phyloP scores from a whole-genome alignment of 2,888 invertebrate species.

The Perizoma affinitatum region DNA sequence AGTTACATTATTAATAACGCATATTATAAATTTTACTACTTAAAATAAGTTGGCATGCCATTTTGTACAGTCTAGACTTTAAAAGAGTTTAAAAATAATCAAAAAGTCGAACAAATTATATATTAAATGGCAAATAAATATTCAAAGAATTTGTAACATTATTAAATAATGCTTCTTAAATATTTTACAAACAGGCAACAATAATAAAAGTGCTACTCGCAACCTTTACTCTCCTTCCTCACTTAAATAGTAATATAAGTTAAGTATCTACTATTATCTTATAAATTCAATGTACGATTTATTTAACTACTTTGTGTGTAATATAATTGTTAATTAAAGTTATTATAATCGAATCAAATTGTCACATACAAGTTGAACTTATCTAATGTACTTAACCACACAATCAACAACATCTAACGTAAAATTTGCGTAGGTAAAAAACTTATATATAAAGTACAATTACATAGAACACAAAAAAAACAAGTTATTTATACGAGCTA shows the following conservation, averaged over 20 bases:
- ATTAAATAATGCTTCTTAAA: conserved; percentile 20
- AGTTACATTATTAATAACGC: neutral
- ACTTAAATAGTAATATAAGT: conserved; percentile 22
- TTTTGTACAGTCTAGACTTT: conserved; percentile 7
- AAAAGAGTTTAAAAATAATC: conserved; percentile 3
- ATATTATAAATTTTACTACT: conserved; percentile 20
- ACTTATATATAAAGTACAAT: neutral
- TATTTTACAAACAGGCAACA: conserved; percentile 23
- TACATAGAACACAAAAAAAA: too few species aligned
- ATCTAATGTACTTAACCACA: conserved; percentile 7
- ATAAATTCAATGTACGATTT: conserved; percentile 39
- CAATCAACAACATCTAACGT: conserved; percentile 5
- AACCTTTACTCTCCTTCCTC: conserved; percentile 42
- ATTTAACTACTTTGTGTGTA: conserved; percentile 28
- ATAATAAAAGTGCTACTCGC: conserved; percentile 61
- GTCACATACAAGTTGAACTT: conserved; percentile 2
- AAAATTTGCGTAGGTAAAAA: conserved; percentile 5
- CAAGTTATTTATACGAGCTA: neutral
- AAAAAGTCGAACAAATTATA: neutral
- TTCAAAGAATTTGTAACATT: conserved; percentile 15
- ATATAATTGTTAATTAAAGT: conserved; percentile 11
- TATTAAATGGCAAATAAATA: conserved; percentile 8
- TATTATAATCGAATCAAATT: conserved; percentile 8
- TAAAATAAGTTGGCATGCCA: conserved; percentile 14
- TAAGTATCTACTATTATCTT: conserved; percentile 27